Percentiles rank a stretch among this genome's conserved stretches.
Conservation (phyloP, 2,797 vertebrate genomes). For the Gila robusta region DNA sequence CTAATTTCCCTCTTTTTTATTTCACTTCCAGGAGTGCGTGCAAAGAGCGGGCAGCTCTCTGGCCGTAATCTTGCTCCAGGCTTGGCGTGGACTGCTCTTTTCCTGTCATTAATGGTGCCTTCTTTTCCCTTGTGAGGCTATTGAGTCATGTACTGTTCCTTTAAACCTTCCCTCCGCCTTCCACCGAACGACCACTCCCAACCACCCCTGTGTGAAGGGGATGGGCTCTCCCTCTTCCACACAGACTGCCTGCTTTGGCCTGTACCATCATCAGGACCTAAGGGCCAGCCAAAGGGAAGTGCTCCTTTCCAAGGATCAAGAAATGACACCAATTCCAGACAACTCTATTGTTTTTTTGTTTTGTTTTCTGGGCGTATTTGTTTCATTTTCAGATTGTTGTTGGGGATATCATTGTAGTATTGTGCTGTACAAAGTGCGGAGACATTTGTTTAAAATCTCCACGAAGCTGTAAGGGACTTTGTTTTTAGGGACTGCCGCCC, state of each 20-base stretch:
- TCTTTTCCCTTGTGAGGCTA: slow-evolving; percentile 87
- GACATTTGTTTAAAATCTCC: slow-evolving; percentile 69
- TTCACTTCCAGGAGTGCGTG: slow-evolving; percentile 86
- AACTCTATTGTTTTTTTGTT: slow-evolving; percentile 44
- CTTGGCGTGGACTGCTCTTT: slow-evolving; percentile 81
- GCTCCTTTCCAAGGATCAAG: slow-evolving; percentile 65
- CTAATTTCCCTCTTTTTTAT: slow-evolving; percentile 9
- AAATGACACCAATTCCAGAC: slow-evolving; percentile 46
- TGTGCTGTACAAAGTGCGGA: slow-evolving; percentile 75
- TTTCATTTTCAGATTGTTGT: slow-evolving; percentile 60
- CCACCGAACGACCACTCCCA: slow-evolving; percentile 47
- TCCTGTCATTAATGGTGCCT: slow-evolving; percentile 89
- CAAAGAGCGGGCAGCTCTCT: slow-evolving; percentile 87
- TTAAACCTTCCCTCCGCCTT: slow-evolving; percentile 54
- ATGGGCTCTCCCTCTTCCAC: slow-evolving; percentile 61
- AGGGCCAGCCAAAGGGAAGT: slow-evolving; percentile 66
- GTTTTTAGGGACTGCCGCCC: slow-evolving; percentile 58
- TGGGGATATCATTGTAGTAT: slow-evolving; percentile 72
- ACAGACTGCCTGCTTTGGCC: slow-evolving; percentile 76
- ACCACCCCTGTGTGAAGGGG: slow-evolving; percentile 55
- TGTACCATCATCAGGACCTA: slow-evolving; percentile 66
- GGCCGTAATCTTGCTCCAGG: slow-evolving; percentile 77
- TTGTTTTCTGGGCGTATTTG: slow-evolving; percentile 58
- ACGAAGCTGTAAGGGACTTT: slow-evolving; percentile 59
- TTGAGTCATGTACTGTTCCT: slow-evolving; percentile 61